Base-by-base conservation (phyloP, 2,113 vertebrate species). In the Tragelaphus strepsiceros region DNA sequence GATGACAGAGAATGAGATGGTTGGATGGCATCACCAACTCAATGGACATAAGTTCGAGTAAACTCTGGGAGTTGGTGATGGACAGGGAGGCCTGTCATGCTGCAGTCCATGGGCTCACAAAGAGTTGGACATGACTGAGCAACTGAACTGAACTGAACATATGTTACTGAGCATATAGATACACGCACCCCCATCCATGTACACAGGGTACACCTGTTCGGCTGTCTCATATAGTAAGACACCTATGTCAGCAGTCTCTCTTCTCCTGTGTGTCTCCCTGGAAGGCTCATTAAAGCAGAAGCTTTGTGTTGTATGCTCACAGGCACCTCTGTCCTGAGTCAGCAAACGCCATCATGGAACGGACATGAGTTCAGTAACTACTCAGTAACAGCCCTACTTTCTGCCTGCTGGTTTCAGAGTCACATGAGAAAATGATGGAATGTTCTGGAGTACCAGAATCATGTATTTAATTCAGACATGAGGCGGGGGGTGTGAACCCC, bases 31-130 rank as follows among this genome's bases (percentile, higher is more conserved):
- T 71, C n/a, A 71, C n/a, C 19, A 35, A 35, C 67, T 22, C n/a
- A 39, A 39, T 71, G n/a, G n/a, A 71, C 67, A 22, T 35, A 19
- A 71, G 67, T 71, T 71, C 35, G 2, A 35, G 9, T 22, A 13
- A 22, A 24, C 67, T 39, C 67, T 39, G 35, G 19, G 19, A 71
- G 67, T 39, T 71, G 67, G 67, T 71, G 19, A 71, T 71, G 19
- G n/a, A 71, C n/a, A 71, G 67, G n/a, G 19, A 22, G 10, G n/a
- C n/a, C 10, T 74, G n/a, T 2, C 2, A 0, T 74, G 35, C 35
- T 74, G 67, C 21, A 71, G 67, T 13, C 67, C 67, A 74, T 13
- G 5, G 67, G 67, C 5, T 39, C 67, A 39, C 67, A 74, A 39
- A 74, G 19, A 39, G 21, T 24, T 6, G n/a, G 35, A 39, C 35